phyloP scores from a whole-genome alignment of 53 echinoderm and acorn worm species.

The Patiria pectinifera region DNA sequence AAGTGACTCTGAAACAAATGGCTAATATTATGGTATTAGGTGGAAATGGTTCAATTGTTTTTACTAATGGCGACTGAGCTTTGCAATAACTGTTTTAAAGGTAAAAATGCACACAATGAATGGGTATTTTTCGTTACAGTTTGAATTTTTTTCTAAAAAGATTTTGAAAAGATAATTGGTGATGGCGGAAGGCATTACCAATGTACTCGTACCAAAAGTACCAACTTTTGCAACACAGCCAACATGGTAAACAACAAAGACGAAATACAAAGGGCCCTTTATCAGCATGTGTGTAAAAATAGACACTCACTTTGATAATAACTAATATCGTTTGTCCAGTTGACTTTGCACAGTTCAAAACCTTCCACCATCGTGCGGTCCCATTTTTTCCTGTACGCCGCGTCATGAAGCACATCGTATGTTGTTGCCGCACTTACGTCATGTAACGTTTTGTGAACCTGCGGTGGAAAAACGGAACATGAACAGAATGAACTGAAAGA shows the following conservation, averaged over 20 bases:
- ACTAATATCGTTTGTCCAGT: constrained; percentile 96
- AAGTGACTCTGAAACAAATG: too few relatives aligned
- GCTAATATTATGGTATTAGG: too few relatives aligned
- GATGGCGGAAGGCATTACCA: too few relatives aligned
- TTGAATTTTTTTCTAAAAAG: too few relatives aligned
- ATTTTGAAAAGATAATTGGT: too few relatives aligned
- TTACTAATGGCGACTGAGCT: too few relatives aligned
- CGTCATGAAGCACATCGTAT: constrained; percentile 94
- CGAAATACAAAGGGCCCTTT: not conserved
- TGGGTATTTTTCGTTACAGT: too few relatives aligned
- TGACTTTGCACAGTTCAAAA: constrained; percentile 89
- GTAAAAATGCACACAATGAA: too few relatives aligned
- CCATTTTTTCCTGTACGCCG: constrained; percentile 85
- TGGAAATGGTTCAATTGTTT: too few relatives aligned
- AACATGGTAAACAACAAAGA: not conserved
- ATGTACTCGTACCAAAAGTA: too few relatives aligned
- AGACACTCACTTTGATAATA: constrained; percentile 92
- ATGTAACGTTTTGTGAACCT: constrained; percentile 77
- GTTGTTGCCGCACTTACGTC: constrained; percentile 83
- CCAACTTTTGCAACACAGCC: not conserved
- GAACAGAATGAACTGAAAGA: not conserved
- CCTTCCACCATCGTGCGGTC: constrained; percentile 92
- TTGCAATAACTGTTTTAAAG: too few relatives aligned
- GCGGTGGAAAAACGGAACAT: constrained; percentile 11
- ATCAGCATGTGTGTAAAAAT: not conserved